These are phyloP conservation scores for Drosophila anomalata DNA, from an alignment of 2,888 invertebrate species.

Conservation along the genomic window DNA sequence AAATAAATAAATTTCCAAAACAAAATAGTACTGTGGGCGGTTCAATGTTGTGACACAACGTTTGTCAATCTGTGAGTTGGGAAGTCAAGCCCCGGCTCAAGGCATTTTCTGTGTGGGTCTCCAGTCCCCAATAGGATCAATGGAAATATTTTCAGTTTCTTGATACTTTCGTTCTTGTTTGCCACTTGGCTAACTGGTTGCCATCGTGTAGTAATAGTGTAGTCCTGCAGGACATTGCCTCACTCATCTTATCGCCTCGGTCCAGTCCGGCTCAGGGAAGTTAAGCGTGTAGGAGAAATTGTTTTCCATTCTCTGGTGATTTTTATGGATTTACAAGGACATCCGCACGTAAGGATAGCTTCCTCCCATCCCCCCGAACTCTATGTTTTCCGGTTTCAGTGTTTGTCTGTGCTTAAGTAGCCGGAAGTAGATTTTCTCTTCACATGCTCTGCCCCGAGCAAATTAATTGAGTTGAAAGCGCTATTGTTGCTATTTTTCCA, in stretches of 20 bases:
- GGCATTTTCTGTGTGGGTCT: slow-evolving; percentile 17
- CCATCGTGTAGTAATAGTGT: slow-evolving; percentile 41
- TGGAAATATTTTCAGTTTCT: slow-evolving; percentile 31
- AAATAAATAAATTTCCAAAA: slow-evolving; percentile 33
- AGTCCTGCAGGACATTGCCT: slow-evolving; percentile 41
- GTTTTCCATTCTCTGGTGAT: slow-evolving; percentile 62
- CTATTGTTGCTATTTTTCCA: slow-evolving; percentile 34
- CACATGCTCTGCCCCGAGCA: slow-evolving; percentile 16
- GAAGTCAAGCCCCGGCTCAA: slow-evolving; percentile 1
- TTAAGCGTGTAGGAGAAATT: slow-evolving; percentile 42
- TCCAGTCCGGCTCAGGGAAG: slow-evolving; percentile 24
- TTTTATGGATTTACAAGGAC: slow-evolving; percentile 78
- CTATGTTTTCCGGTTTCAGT: slow-evolving; percentile 5
- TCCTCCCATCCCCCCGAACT: not conserved
- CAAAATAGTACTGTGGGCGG: slow-evolving; percentile 21
- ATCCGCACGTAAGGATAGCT: slow-evolving; percentile 12
- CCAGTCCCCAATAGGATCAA: slow-evolving; percentile 12
- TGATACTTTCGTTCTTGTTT: slow-evolving; percentile 17
- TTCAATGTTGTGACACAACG: slow-evolving; percentile 56
- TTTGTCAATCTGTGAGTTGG: slow-evolving; percentile 43
- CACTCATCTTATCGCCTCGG: slow-evolving; percentile 28
- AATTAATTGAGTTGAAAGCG: slow-evolving; percentile 77
- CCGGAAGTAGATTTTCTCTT: slow-evolving; percentile 58
- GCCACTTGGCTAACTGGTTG: slow-evolving; percentile 42
- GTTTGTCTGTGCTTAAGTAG: slow-evolving; percentile 71